Evolutionary conservation across 2,797 vertebrate species (phyloP).

Genomic region (Tokudaia tokunoshimensis): DNA sequence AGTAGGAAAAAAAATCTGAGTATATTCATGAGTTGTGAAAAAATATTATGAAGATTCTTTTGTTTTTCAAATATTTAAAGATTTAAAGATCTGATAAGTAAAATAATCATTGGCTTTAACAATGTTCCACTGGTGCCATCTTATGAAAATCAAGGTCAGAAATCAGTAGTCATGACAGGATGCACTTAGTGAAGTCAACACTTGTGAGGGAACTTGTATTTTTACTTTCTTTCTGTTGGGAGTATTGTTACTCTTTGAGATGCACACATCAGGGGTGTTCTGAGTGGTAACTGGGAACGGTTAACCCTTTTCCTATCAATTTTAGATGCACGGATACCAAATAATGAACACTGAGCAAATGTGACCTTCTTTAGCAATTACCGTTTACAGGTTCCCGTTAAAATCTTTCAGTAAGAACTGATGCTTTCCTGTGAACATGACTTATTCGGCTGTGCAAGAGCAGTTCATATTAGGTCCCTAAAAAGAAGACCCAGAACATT

Average conservation of each 20-base stretch:
- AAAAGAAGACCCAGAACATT: neutral
- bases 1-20: neutral
- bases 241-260: neutral
- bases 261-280: constrained; percentile 19
- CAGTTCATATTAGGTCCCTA: constrained; percentile 74
- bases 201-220: neutral
- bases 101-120: neutral
- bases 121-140: neutral
- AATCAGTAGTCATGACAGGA: neutral
- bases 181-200: neutral
- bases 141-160: constrained; percentile 45
- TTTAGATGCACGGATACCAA: constrained; percentile 55
- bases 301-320: constrained; percentile 15
- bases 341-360: constrained; percentile 7
- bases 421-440: constrained; percentile 73
- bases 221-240: constrained; percentile 50
- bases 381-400: constrained; percentile 71
- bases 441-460: constrained; percentile 84
- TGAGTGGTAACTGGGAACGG: neutral
- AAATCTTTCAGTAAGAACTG: constrained; percentile 80
- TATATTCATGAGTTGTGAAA: neutral
- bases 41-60: neutral
- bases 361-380: constrained; percentile 82
- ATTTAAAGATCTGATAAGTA: neutral
- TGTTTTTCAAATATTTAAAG: neutral